Evolutionary conservation across 2,113 vertebrate species (phyloP).

Genomic region (western clawed frog (Xenopus tropicalis)): UCB_Xtro_10.0 CM004443.2:138555501-138556000

Average conservation of each 20-base stretch:
- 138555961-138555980: too few relatives aligned
- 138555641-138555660: constrained; percentile 17
- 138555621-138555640: constrained; percentile 32
- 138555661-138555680: constrained; percentile 9
- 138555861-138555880: too few relatives aligned
- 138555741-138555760: not conserved
- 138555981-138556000: too few relatives aligned
- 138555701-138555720: not conserved
- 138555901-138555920: too few relatives aligned
- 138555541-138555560: constrained; percentile 24
- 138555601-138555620: constrained; percentile 22
- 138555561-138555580: constrained; percentile 37
- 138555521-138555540: constrained; percentile 24
- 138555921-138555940: too few relatives aligned
- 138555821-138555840: too few relatives aligned
- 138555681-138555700: constrained; percentile 17
- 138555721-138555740: not conserved
- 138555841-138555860: too few relatives aligned
- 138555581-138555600: constrained; percentile 35
- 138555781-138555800: not conserved
- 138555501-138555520: constrained; percentile 38
- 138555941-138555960: too few relatives aligned
- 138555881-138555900: too few relatives aligned
- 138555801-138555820: not conserved
- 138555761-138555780: not conserved